Evolutionary conservation across 2,113 vertebrate species (phyloP), one percentile per base, ranked within the genome.

Genomic region (Misgurnus anguillicaudatus): DNA sequence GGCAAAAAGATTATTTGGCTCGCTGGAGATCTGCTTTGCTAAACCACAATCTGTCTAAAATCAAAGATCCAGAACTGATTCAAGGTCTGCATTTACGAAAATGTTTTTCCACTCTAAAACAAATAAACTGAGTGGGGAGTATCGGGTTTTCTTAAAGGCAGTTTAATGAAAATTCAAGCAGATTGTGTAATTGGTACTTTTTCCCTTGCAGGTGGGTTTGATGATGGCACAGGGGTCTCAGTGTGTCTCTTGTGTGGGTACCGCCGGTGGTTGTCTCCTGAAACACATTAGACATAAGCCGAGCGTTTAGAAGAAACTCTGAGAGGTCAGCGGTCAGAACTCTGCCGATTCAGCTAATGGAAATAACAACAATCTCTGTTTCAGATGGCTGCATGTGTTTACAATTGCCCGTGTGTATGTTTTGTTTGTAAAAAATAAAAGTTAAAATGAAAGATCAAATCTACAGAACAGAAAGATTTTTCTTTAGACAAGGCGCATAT

Each of bases 261-360:
- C 85, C 38, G 89, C 86, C 64, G 90, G 92, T 14, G 90, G 89
- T 31, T 87, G 88, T 84, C 90, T 92, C 89, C 92, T 93, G 80
- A 21, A 88, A 83, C 77, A 74, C 17, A 83, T 42, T 63, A 79
- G 17, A 71, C 65, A 80, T 42, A 71, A 9, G 61, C 65, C 19
- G 5, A 77, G 45, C 31, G 5, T 7, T 61, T 57, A 65, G 58
- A 57, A 60, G 6, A 53, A 17, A 64, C 45, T 39, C 17, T 9
- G 17, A 76, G 17, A 76, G 77, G 39, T 61, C 66, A 75, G 14
- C 10, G 51, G 24, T 70, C 51, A 72, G 51, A 72, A 36, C 38
- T 58, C 69, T 72, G 69, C 53, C 69, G 58, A 14, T 58, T 72
- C 69, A 62, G 41, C 47, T 51, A 76, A 63, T 64, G 61, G 45